Evolutionary conservation across 2,113 vertebrate genomes (phyloP), one percentile per base, ranked within the genome.

Genomic region (Sorex fumeus): DNA sequence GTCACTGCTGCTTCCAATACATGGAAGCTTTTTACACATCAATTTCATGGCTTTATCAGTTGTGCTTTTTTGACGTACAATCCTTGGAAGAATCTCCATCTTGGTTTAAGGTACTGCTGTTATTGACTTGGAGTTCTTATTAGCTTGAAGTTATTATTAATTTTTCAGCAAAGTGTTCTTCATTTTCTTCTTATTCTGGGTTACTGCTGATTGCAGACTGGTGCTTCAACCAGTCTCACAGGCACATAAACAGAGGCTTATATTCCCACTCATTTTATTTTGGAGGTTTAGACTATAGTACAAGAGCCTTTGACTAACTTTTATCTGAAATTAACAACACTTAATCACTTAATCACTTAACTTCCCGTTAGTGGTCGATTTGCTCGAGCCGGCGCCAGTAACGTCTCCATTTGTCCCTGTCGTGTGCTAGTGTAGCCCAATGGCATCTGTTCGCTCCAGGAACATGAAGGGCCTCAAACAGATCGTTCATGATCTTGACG

Each of bases 251-350:
- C 0, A 45, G 8, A 87, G 23, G 23, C 43, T 67, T 32, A 36
- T 0, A 3, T 45, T 88, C 23, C 71, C 34, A 5, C 62, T 85
- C 11, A 11, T 84, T 87, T 91, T 43, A 36, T 89, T 40, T 91
- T 34, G 30, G 34, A 25, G 23, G 6, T n/a, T 0, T 32, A 67
- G 11, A 87, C 7, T 1, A 70, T 32, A 62, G 28, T 27, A 25
- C 1, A 60, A 75, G 75, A 78, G 10, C 75, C 6, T 62, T 95
- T 74, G 28, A 43, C n/a, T 77, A 78, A 34, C 74, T 82, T 87
- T 93, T 87, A 94, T 40, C 23, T 70, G 25, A 85, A 88, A 18
- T 50, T 50, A 53, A 69, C 62, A 88, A 83, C 3, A 21, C n/a
- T n/a, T n/a, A n/a, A n/a, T n/a, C n/a, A n/a, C n/a, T n/a, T n/a